Conservation (phyloP, 2,888 invertebrate genomes). For the Thalpophila matura region DNA sequence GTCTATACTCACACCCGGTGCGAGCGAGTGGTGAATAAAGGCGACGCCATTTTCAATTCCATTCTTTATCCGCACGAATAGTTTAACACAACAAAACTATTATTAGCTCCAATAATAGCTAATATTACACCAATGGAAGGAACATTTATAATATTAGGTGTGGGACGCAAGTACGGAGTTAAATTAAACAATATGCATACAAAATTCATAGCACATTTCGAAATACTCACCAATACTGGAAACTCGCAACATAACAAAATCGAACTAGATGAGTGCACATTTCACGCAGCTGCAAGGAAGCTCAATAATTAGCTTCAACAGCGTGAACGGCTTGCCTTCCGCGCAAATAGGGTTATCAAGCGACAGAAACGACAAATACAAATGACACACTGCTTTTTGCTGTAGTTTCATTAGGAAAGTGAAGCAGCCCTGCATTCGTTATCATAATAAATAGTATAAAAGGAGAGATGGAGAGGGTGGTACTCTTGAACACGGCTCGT, state of each 20-base stretch:
- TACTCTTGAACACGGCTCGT: too few relatives aligned
- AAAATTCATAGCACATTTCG: background rate
- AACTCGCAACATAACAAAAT: constrained; percentile 11
- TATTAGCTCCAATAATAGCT: background rate
- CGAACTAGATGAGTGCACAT: constrained; percentile 10
- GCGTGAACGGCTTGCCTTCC: constrained; percentile 11
- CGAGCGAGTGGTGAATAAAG: too few relatives aligned
- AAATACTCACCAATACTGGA: background rate
- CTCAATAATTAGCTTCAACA: constrained; percentile 42
- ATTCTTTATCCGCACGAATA: too few relatives aligned
- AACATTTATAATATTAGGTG: background rate
- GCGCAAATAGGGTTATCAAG: constrained; percentile 23
- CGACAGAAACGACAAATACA: constrained; percentile 6
- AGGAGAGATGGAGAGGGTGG: too few relatives aligned
- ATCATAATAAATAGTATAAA: too few relatives aligned
- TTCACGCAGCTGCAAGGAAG: constrained; percentile 9
- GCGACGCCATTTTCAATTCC: too few relatives aligned
- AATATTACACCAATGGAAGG: background rate
- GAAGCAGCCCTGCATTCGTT: background rate
- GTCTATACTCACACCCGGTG: too few relatives aligned
- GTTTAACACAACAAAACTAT: background rate
- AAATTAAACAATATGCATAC: background rate
- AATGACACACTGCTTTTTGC: background rate
- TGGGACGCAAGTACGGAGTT: background rate
- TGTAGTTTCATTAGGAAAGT: background rate